Conservation (phyloP, 2,888 invertebrate species). For the Cataglyphis albicans region DNA sequence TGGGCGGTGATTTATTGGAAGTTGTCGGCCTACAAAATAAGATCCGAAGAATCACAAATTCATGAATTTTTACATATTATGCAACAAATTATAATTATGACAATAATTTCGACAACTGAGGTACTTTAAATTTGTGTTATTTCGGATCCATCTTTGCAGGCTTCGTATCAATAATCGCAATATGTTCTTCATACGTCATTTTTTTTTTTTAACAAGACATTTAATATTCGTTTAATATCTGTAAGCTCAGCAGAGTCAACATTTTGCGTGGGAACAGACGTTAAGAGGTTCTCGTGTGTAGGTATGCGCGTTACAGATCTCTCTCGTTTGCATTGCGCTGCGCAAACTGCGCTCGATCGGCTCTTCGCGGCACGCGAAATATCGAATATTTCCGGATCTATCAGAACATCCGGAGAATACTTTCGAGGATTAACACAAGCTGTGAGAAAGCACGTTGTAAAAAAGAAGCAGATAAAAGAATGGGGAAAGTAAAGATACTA, state of each 20-base stretch:
- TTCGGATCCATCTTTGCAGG: constrained; percentile 17
- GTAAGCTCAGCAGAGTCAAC: constrained; percentile 83
- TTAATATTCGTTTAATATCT: constrained; percentile 82
- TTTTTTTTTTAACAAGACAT: constrained; percentile 82
- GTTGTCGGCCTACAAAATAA: neutral
- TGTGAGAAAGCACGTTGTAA: constrained; percentile 16
- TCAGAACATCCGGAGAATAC: neutral
- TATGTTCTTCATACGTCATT: constrained; percentile 24
- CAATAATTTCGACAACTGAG: neutral
- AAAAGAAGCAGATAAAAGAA: constrained; percentile 31
- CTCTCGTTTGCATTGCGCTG: constrained; percentile 40
- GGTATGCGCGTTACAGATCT: constrained; percentile 57
- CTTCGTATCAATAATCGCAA: neutral
- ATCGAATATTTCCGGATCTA: constrained; percentile 17
- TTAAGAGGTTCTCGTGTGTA: constrained; percentile 70
- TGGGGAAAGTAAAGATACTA: constrained; percentile 17
- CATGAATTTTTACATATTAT: neutral
- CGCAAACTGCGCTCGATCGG: constrained; percentile 46
- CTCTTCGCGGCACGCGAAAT: constrained; percentile 56
- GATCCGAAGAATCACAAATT: constrained; percentile 4
- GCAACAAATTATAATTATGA: constrained; percentile 7
- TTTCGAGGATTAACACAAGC: constrained; percentile 32
- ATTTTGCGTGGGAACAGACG: constrained; percentile 79
- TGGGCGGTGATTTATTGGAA: neutral
- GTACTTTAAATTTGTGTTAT: neutral